Evolutionary conservation across 2,113 vertebrate species (phyloP), one percentile per base, ranked within the genome.

Genomic region (Indicator indicator): DNA sequence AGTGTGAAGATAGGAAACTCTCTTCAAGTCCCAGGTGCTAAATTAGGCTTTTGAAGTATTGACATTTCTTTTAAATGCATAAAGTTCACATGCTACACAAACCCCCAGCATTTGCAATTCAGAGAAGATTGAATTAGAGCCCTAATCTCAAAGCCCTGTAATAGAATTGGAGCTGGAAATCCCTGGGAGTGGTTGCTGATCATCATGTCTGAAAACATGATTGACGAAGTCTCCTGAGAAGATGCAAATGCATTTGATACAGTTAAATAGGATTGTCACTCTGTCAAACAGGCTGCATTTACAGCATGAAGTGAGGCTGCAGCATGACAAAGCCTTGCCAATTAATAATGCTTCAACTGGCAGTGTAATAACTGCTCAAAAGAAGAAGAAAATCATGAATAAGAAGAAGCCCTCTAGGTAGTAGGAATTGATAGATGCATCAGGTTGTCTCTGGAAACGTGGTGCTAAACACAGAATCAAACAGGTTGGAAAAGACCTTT

Each of bases 161-260:
- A 78, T 65, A 74, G 88, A 64, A 88, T 94, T 88, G 68, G 85
- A 95, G 83, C 54, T 93, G 89, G 73, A 95, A 95, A 83, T 95
- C 89, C 83, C 72, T 74, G 50, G 69, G 44, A 90, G 64, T 68
- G 62, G 32, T 27, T 27, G 60, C 78, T 85, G 84, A 85, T 94
- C 68, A 24, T 89, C 46, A 2, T 54, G 56, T 67, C 84, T 74
- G 72, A 89, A 91, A 73, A 68, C 18, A n/a, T 64, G 87, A 91
- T 40, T 94, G 93, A 88, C 8, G 2, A 60, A 58, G 55, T 72
- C 78, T 71, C 72, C 6, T 28, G 44, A 91, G 69, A 68, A 56
- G 60, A 36, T 80, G 78, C 71, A 93, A 52, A 83, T 78, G 68
- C 64, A 27, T 89, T 94, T 94, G 79, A 55, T 83, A 11, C 4